Evolutionary conservation across 2,797 vertebrate genomes (phyloP), one percentile per base, ranked within the genome.

Genomic region (Coracias cyanogaster): DNA sequence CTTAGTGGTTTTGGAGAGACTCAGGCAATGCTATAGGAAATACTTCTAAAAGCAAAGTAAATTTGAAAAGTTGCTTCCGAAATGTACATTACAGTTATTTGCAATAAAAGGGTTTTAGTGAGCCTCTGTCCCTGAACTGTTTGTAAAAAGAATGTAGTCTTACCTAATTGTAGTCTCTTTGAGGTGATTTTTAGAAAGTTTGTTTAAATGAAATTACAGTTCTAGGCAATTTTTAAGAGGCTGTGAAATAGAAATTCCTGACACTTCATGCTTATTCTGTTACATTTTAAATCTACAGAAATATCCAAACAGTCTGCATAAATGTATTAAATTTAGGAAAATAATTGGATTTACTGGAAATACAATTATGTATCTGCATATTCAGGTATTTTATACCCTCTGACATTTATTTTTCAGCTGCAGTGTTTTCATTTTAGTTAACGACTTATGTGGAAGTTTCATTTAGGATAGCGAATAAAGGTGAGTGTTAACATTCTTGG

Each of bases 291-390:
- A 93, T 74, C 57, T 90, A 43, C 20, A 85, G 19, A 89, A 54
- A 16, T 64, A 92, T 48, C 58, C 41, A 82, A 95, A 82, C 6
- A 80, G 51, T 49, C 69, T 82, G 21, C 31, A 89, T 76, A 86
- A 91, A 81, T 58, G 9, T 86, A 94, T 91, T 96, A 91, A 90
- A 90, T 61, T 85, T 81, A 19, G 45, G 48, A 64, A 84, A 49
- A 81, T 94, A 94, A 96, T 80, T 94, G 4, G 55, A 72, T 94
- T 96, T 83, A 73, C 93, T 94, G 82, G 66, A 96, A 96, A 86
- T 89, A 88, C 24, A 91, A 86, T 87, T 90, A 86, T 37, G 5
- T 43, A 78, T 82, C 60, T 90, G 37, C 77, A 86, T 92, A 91
- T 95, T 94, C 74, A 70, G 77, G 45, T 83, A 86, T 72, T 93